These are phyloP conservation scores for Rhea pennata DNA, from an alignment of 2,113 vertebrate species.

Conservation along the genomic window DNA sequence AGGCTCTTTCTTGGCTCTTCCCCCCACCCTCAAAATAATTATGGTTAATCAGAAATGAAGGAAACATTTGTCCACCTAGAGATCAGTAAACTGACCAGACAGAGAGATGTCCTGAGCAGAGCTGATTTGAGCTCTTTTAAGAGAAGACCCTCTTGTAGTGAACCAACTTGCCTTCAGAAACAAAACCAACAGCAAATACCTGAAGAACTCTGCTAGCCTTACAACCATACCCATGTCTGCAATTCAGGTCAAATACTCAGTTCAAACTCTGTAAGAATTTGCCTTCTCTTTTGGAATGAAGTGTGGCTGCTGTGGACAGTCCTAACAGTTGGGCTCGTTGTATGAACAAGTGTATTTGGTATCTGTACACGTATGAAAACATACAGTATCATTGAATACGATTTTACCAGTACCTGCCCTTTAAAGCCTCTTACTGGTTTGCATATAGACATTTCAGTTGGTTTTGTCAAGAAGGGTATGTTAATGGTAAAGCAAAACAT, in stretches of 20 bases:
- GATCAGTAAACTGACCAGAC: neutral
- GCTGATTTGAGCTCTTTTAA: neutral
- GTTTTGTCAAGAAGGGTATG: neutral
- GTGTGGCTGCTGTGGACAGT: neutral
- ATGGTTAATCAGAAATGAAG: neutral
- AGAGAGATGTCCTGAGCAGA: neutral
- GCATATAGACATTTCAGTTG: neutral
- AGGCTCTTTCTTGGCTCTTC: neutral
- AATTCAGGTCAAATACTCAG: neutral
- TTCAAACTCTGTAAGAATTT: neutral
- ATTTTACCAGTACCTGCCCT: neutral
- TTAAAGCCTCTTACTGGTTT: neutral
- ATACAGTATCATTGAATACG: neutral
- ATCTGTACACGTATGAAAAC: neutral
- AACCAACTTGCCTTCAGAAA: neutral
- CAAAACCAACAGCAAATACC: neutral
- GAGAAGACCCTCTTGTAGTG: conserved; percentile 3
- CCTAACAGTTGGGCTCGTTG: neutral
- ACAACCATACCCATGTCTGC: rapidly evolving
- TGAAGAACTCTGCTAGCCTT: neutral
- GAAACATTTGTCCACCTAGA: neutral
- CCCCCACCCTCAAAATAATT: neutral
- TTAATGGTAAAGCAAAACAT: neutral
- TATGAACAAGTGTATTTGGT: neutral
- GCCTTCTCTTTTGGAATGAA: neutral